Base-by-base conservation (phyloP, 2,113 vertebrate genomes). In the Holacanthus passer region DNA sequence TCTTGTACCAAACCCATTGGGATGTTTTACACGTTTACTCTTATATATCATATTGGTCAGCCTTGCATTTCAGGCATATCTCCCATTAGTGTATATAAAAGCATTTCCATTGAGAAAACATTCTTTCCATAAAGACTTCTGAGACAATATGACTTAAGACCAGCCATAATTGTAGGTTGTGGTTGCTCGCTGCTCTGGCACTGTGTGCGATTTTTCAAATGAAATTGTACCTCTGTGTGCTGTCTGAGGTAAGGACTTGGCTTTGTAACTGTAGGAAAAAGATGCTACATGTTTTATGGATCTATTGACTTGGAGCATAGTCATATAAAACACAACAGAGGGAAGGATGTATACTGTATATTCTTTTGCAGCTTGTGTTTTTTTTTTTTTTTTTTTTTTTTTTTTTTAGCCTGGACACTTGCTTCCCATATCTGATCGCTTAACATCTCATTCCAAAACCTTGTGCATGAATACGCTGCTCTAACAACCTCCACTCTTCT, bases 131-230 rank as follows among this genome's bases (percentile, higher is more conserved):
- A 59, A 89, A 83, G 83, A 81, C 84, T 32, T 65, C 59, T 68
- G 77, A 83, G 77, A 84, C 81, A 75, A 79, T 70, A 76, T 93
- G 91, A 91, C 71, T 90, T 89, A 71, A 63, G 76, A 81, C 53
- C 85, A 73, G 81, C 69, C 52, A 66, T 93, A 92, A 94, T 93
- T 93, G 84, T 70, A 87, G 82, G 89, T 84, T 93, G 82, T 63
- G 86, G 87, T 87, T 13, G 31, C 82, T 86, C 83, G 92, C 72
- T 82, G 81, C 87, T 89, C 64, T 82, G 87, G 77, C 74, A 24
- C 48, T 24, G 39, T 53, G 69, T 65, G 83, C 63, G 50, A 77
- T 80, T 77, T 84, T 82, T 91, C 47, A 67, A 45, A 83, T 83
- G 66, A 83, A 85, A 87, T 64, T 90, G 83, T 77, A 70, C 86